Evolutionary conservation across 2,113 vertebrate genomes (phyloP).

Genomic region (Diadophis punctatus): DNA sequence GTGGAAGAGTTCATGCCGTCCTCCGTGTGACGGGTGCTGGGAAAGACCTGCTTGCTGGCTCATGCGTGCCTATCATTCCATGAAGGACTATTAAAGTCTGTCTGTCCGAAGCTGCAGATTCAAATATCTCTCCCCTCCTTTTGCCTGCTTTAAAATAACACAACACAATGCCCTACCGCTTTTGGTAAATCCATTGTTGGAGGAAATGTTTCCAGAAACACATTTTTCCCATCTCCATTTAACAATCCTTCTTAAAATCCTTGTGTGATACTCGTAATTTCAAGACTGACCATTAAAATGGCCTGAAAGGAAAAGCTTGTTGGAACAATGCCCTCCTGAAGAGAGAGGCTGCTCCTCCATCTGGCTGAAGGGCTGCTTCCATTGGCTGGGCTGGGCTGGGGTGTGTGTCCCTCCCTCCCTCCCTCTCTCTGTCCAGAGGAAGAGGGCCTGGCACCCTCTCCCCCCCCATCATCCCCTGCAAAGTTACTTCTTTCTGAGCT

Average conservation of each 20-base stretch:
- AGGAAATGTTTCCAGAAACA: slow-evolving; percentile 8
- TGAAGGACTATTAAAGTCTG: slow-evolving; percentile 80
- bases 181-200: slow-evolving; percentile 26
- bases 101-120: slow-evolving; percentile 72
- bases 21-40: slow-evolving; percentile 76
- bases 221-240: slow-evolving; percentile 24
- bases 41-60: slow-evolving; percentile 75
- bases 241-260: slow-evolving; percentile 36
- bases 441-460: neutral
- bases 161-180: slow-evolving; percentile 3
- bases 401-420: neutral
- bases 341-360: neutral
- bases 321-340: rapidly evolving
- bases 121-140: slow-evolving; percentile 64
- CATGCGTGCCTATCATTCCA: slow-evolving; percentile 77
- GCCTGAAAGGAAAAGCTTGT: neutral
- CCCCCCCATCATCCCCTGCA: neutral
- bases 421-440: neutral
- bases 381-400: neutral
- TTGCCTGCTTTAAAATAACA: slow-evolving; percentile 40
- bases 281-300: slow-evolving; percentile 20
- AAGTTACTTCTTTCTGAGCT: neutral
- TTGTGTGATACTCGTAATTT: slow-evolving; percentile 6
- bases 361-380: neutral
- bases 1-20: slow-evolving; percentile 77